These are phyloP conservation scores for Polydrusus cervinus DNA, from an alignment of 2,888 invertebrate species.

Conservation along the genomic window DNA sequence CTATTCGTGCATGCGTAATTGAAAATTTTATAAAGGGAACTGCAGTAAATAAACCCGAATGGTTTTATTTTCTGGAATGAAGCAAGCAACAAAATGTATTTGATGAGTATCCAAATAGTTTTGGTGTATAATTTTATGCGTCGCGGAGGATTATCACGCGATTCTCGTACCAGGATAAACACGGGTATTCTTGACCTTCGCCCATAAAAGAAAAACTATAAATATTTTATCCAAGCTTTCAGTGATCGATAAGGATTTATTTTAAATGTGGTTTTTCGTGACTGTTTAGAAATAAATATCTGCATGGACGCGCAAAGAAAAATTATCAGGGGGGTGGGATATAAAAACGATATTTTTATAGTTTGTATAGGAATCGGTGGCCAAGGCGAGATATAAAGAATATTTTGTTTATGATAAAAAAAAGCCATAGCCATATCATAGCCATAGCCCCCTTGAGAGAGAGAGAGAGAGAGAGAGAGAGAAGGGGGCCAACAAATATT, in stretches of 20 bases:
- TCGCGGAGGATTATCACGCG: conserved; percentile 65
- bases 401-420: too few species aligned
- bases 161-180: conserved; percentile 65
- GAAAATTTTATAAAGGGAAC: neutral
- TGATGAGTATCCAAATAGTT: conserved; percentile 26
- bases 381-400: too few species aligned
- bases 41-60: neutral
- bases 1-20: neutral
- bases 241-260: conserved; percentile 32
- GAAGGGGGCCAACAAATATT: too few species aligned
- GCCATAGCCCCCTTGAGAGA: too few species aligned
- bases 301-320: neutral
- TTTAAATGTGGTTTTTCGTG: conserved; percentile 31
- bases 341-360: too few species aligned
- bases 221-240: conserved; percentile 15
- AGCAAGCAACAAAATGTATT: neutral
- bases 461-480: too few species aligned
- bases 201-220: conserved; percentile 45
- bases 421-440: too few species aligned
- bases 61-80: neutral
- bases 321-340: neutral
- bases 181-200: conserved; percentile 67
- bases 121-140: conserved; percentile 34
- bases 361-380: too few species aligned
- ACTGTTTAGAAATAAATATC: conserved; percentile 13